Conservation (phyloP, 2,888 invertebrate genomes). For the Diarsia brunnea region DNA sequence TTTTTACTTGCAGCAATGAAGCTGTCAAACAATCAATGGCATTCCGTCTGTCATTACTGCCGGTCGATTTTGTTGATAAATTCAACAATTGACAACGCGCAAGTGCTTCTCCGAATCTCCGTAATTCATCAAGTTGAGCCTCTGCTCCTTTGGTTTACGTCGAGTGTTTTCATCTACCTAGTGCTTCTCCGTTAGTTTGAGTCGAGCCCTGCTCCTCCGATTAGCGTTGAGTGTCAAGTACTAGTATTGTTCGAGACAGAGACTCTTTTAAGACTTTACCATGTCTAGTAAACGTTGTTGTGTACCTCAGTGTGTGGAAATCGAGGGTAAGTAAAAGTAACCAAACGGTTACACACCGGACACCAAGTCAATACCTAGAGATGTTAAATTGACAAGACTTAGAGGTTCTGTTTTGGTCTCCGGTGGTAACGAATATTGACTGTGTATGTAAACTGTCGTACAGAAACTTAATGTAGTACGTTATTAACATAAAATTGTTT, state of each 20-base stretch:
- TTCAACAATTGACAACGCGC: not conserved
- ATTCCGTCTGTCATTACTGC: not conserved
- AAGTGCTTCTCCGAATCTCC: not conserved
- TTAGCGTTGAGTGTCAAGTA: constrained; percentile 3
- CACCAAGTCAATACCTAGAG: not conserved
- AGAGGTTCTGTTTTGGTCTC: not conserved
- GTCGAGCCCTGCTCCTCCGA: constrained; percentile 5
- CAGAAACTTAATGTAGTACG: not conserved
- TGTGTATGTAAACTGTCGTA: not conserved
- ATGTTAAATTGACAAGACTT: too few relatives aligned
- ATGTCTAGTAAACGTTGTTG: constrained; percentile 28
- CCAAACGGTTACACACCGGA: not conserved
- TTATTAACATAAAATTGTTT: not conserved
- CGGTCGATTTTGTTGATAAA: not conserved
- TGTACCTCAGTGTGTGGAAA: constrained; percentile 7
- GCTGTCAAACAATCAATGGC: constrained; percentile 1
- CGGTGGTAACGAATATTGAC: not conserved
- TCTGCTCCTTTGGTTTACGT: not conserved
- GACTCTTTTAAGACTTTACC: constrained; percentile 6
- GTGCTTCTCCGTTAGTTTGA: constrained; percentile 8
- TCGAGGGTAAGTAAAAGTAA: constrained; percentile 2
- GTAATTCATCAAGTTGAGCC: not conserved
- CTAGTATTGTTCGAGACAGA: constrained; percentile 7
- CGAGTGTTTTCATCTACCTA: constrained; percentile 5
- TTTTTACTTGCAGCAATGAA: constrained; percentile 8